phyloP scores from a whole-genome alignment of 2,797 vertebrate species.

The Sus cebifrons region DNA sequence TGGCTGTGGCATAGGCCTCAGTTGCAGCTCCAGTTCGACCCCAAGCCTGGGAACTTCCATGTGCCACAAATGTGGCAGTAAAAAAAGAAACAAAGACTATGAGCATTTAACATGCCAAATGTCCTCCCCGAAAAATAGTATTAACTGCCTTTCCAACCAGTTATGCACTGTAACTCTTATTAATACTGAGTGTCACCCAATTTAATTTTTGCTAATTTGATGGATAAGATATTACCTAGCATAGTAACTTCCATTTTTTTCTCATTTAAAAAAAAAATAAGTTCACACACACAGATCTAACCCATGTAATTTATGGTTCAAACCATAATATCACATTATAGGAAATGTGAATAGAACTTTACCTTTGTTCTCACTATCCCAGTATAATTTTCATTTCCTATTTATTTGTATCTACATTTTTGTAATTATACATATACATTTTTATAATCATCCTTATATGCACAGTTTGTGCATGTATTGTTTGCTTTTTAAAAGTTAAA shows the following conservation, averaged over 20 bases:
- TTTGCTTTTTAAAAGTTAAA: conserved; percentile 36
- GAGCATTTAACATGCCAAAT: neutral
- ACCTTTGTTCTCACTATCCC: neutral
- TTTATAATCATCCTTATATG: neutral
- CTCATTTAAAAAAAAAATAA: conserved; percentile 24
- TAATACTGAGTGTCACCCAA: neutral
- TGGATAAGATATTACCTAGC: neutral
- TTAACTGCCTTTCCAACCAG: neutral
- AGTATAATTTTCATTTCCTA: conserved; percentile 11
- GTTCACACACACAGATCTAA: neutral
- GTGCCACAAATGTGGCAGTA: too few species aligned
- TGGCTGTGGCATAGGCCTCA: too few species aligned
- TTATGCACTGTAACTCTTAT: neutral
- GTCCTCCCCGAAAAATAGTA: neutral
- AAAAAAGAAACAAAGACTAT: neutral
- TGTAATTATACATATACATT: neutral
- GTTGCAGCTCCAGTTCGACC: too few species aligned
- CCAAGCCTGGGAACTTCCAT: too few species aligned
- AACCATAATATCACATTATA: neutral
- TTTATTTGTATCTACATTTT: neutral
- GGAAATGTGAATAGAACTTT: neutral
- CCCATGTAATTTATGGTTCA: conserved; percentile 28
- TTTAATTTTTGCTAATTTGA: conserved; percentile 42
- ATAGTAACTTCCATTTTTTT: neutral
- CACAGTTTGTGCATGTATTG: neutral